These are phyloP conservation scores for Drosophila nigricruria DNA, from an alignment of 2,888 invertebrate genomes.

Conservation along the genomic window DNA sequence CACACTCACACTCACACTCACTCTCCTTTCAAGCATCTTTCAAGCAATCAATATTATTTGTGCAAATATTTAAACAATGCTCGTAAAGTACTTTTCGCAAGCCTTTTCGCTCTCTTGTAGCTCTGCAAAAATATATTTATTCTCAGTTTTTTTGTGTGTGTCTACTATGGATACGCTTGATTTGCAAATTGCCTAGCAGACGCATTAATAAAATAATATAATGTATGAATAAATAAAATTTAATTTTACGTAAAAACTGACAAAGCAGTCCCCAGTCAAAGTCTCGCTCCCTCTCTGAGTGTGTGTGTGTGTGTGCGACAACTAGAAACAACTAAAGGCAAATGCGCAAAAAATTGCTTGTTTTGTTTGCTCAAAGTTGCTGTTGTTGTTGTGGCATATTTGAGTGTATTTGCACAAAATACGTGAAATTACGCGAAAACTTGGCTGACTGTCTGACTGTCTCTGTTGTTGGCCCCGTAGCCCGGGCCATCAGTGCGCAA, in stretches of 20 bases:
- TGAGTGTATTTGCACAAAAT: conserved; percentile 76
- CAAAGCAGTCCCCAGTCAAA: conserved; percentile 54
- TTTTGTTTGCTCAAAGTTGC: conserved; percentile 26
- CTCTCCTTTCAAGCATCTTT: not conserved
- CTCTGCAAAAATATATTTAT: conserved; percentile 4
- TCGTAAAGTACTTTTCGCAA: not conserved
- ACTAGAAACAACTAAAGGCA: conserved; percentile 29
- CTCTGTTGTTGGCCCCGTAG: not conserved
- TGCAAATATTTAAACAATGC: conserved; percentile 35
- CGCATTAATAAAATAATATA: conserved; percentile 63
- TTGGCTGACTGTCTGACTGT: conserved; percentile 36
- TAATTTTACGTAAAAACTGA: conserved; percentile 73
- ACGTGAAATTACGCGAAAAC: conserved; percentile 78
- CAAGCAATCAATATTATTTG: conserved; percentile 46
- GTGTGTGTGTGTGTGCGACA: conserved; percentile 3
- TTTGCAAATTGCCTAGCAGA: conserved; percentile 53
- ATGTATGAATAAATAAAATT: conserved; percentile 76
- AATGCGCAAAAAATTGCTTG: conserved; percentile 50
- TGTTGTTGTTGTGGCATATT: conserved; percentile 64
- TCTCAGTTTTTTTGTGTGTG: not conserved
- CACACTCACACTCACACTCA: not conserved
- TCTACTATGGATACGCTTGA: conserved; percentile 35
- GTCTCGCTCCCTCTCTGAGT: not conserved
- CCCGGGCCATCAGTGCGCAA: not conserved
- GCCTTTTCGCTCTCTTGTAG: conserved; percentile 6